Evolutionary conservation across 2,888 invertebrate genomes (phyloP), one percentile per base, ranked within the genome.

Genomic region (Cremastinae sp.): DNA sequence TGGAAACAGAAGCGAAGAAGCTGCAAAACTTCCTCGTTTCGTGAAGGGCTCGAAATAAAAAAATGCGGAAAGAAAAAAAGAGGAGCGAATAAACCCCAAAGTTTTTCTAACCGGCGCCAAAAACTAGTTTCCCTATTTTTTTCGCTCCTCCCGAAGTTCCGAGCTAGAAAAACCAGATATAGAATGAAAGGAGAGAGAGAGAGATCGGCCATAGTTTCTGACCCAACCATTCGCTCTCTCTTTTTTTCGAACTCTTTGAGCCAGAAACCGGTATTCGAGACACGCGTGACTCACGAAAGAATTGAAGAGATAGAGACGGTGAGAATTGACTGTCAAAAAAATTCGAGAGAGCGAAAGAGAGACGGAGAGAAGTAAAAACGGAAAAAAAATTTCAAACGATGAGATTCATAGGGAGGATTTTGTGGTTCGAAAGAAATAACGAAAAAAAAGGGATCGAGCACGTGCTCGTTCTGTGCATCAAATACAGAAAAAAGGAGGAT

Each of bases 91-190:
- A 72, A 62, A 53, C 38, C 16, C 43, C 34, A 10, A 51, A 64
- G 56, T 72, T 76, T 76, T 76, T 75, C 66, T 64, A 59, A 76
- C 72, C 64, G 76, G 76, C 72, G 76, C 76, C 76, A 76, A 78
- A 76, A 74, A 78, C 65, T 58, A 71, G 76, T 74, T 71, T 74
- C 12, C 59, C 47, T 22, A 16, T 70, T 71, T 65, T 61, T 41
- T 72, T 36, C 43, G n/a, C 12, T 41, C 14, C 59, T 65, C 62
- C 45, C 34, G 18, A 12, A 38, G 51, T 56, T 16, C 38, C 18
- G n/a, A 36, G 41, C 43, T 51, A 56, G 34, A 66, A 59, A 45
- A 73, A 58, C 56, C 36, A 9, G 68, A 62, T 49, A 58, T 9
- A 36, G n/a, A 51, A 36, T n/a, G n/a, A 2, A 12, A 9, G 41